Base-by-base conservation (phyloP, 92 coral and sea anemone genomes). In the Paramuricea clavata region DNA sequence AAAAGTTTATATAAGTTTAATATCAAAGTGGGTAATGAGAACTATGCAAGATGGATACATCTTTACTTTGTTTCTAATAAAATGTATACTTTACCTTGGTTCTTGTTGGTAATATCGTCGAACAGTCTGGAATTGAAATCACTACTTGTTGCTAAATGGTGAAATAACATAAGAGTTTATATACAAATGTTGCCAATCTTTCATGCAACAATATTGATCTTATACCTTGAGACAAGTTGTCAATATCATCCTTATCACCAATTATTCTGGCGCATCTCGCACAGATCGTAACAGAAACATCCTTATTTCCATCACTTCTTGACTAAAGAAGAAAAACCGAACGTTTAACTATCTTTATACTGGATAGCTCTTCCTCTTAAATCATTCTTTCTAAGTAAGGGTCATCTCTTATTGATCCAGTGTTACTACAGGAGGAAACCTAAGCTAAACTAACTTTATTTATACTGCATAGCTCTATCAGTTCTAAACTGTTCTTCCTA, bases 281-380 rank as follows among this genome's bases (percentile, higher is more conserved):
- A 73, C 98, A 95, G 49, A 95, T 95, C 78, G 98, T 95, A 36
- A 95, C 98, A 64, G 93, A 90, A 21, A 95, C 90, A 3, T 92
- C 59, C 54, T 94, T 97, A 87, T 71, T 32, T 94, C 91, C 78
- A 47, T 47, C 54, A 36, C 62, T 23, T 54, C 27, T 54, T 54
- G 19, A 54, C 62, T 54, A 54, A 54, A 21, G 61, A 81, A n/a
- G 67, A 83, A 50, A 15, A 31, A n/a, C n/a, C n/a, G n/a, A n/a
- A n/a, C n/a, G n/a, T n/a, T n/a, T n/a, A n/a, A n/a, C n/a, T n/a
- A n/a, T n/a, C n/a, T n/a, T n/a, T n/a, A n/a, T n/a, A n/a, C n/a
- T n/a, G n/a, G n/a, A n/a, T n/a, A n/a, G n/a, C n/a, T n/a, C n/a
- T n/a, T n/a, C n/a, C n/a, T n/a, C n/a, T n/a, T n/a, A n/a, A n/a